Base-by-base conservation (phyloP, 1,140 invertebrate genomes). In the Bathynomus jamesi region DNA sequence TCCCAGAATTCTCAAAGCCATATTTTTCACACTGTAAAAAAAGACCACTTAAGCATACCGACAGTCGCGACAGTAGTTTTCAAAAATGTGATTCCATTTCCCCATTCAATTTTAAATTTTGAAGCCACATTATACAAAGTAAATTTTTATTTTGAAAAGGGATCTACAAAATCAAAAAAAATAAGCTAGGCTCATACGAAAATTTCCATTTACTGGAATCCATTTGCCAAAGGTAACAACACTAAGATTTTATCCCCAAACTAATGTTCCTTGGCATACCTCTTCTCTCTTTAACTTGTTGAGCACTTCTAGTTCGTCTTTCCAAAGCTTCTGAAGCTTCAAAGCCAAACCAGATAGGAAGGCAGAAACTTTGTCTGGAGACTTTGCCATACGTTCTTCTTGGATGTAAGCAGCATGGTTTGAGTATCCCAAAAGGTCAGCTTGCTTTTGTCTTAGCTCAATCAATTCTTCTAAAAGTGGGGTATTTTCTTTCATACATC, bases 311-410 rank as follows among this genome's bases (percentile, higher is more conserved):
- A 81, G 78, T 78, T 87, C 85, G 63, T 82, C 74, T 17, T 82
- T 71, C 79, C 84, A 83, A 3, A 86, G 74, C 11, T 81, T 80
- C 68, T 82, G 77, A n/a, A 86, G 79, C 70, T 85, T 85, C 10
- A 77, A 66, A n/a, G 78, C 75, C n/a, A 87, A 78, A 46, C 83
- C 81, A 8, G 74, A 71, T 10, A 86, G 78, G 77, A 87, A 87
- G 11, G 80, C 78, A 7, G 77, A 71, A 8, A 87, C 86, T 65
- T 75, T 82, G 60, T 84, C 82, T 28, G 84, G 81, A 65, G 76
- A 81, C 74, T 86, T 85, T 4, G 85, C 84, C 85, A 86, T 86
- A 24, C 83, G 78, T 79, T 86, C 82, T 69, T 85, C 85, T 21
- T 84, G 78, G 1, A 84, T 78, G 79, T 82, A 86, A 10, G 81